Conservation (phyloP, 2,797 vertebrate species). For the Parauchenoglanis ngamensis region DNA sequence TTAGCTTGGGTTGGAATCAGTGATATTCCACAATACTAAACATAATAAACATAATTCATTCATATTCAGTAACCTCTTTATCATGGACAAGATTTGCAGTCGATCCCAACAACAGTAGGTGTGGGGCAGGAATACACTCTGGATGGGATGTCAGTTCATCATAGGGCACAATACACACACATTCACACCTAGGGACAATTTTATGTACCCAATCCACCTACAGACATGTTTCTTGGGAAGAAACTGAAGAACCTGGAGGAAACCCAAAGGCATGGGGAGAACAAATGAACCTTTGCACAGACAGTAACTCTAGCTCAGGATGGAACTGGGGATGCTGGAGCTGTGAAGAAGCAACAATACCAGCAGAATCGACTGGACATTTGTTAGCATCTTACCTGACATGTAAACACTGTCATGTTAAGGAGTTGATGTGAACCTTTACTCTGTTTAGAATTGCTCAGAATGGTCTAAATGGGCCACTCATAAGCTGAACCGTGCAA, state of each 20-base stretch:
- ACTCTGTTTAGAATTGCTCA: background rate
- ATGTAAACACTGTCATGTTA: background rate
- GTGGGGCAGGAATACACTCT: background rate
- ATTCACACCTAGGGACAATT: background rate
- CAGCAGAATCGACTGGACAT: background rate
- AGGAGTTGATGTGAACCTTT: background rate
- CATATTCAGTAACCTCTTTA: background rate
- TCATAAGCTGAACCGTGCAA: background rate
- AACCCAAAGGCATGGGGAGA: too few species aligned
- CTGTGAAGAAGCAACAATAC: background rate
- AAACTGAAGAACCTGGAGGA: background rate
- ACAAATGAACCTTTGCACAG: background rate
- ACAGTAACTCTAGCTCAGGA: background rate
- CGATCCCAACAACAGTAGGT: background rate
- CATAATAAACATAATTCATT: background rate
- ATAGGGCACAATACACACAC: background rate
- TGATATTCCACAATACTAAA: background rate
- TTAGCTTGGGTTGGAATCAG: background rate
- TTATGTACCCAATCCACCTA: background rate
- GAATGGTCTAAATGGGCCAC: too few species aligned
- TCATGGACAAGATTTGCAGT: background rate
- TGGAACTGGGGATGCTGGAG: background rate
- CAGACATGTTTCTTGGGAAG: background rate
- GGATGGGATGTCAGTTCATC: background rate
- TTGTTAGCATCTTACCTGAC: background rate